Evolutionary conservation across 2,888 invertebrate genomes (phyloP).

Genomic region (Drosophila colorata): DNA sequence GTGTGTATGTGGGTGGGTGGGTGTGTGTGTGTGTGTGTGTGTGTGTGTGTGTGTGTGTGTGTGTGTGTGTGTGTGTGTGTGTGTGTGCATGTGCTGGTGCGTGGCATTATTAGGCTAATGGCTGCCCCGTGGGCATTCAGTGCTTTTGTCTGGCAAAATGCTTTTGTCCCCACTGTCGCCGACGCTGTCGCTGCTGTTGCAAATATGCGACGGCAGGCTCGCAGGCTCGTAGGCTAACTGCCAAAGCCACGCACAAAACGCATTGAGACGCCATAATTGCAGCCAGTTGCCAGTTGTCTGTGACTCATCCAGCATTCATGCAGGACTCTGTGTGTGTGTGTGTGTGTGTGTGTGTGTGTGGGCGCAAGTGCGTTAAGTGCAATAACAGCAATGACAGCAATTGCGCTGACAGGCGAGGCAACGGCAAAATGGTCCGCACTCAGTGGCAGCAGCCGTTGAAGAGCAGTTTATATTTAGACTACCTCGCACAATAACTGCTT

Average conservation of each 20-base stretch:
- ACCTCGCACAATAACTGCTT: slow-evolving; percentile 47
- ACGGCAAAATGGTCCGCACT: slow-evolving; percentile 56
- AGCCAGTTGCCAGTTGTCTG: slow-evolving; percentile 65
- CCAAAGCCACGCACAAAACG: slow-evolving; percentile 79
- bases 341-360: slow-evolving; percentile 18
- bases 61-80: slow-evolving; percentile 17
- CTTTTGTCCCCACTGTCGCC: slow-evolving; percentile 46
- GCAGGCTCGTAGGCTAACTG: slow-evolving; percentile 64
- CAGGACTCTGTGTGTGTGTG: slow-evolving; percentile 12
- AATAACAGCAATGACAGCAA: slow-evolving; percentile 75
- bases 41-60: slow-evolving; percentile 2
- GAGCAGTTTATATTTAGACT: slow-evolving; percentile 74
- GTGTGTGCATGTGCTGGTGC: slow-evolving; percentile 13
- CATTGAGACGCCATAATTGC: slow-evolving; percentile 79
- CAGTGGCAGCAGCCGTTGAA: slow-evolving; percentile 33
- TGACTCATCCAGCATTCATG: slow-evolving; percentile 44
- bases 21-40: slow-evolving; percentile 16
- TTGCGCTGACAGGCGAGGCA: slow-evolving; percentile 69
- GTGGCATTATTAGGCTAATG: slow-evolving; percentile 74
- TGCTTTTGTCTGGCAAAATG: slow-evolving; percentile 75
- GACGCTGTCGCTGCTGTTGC: slow-evolving; percentile 36
- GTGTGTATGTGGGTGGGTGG: slow-evolving; percentile 16
- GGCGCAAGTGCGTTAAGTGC: slow-evolving; percentile 78
- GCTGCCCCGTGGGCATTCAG: slow-evolving; percentile 75
- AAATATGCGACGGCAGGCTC: slow-evolving; percentile 64